Evolutionary conservation across 2,797 vertebrate species (phyloP).

Genomic region (Dermochelys coriacea): DNA sequence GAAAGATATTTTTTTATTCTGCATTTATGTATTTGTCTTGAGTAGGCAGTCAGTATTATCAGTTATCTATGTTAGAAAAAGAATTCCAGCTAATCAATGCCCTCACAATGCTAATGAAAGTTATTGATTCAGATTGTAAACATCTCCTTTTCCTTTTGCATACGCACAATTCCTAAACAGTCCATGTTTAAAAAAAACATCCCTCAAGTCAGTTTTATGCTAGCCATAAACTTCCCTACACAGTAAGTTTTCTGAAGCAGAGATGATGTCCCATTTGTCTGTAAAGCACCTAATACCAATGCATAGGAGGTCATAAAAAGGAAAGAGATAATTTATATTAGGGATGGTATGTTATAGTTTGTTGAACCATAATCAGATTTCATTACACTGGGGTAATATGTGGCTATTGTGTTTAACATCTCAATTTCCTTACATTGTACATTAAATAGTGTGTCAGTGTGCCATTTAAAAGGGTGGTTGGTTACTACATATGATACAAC

Average conservation of each 20-base stretch:
- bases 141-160: not conserved
- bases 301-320: not conserved
- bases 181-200: not conserved
- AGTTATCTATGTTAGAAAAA: not conserved
- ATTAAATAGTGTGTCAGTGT: not conserved
- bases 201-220: not conserved
- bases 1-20: not conserved
- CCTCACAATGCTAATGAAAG: not conserved
- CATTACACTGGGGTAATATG: not conserved
- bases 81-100: not conserved
- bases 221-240: fast-evolving
- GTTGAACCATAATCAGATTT: not conserved
- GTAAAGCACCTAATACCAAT: not conserved
- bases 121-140: not conserved
- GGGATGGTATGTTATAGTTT: not conserved
- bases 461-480: not conserved
- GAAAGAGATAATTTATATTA: not conserved
- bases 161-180: not conserved
- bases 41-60: not conserved
- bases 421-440: not conserved
- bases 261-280: not conserved
- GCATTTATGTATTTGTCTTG: not conserved
- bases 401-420: not conserved
- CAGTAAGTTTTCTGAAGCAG: not conserved
- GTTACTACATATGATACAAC: not conserved